A percentile compares a stretch with the other conserved stretches of the same genome.
Evolutionary conservation across 35 echinoderm and acorn worm species (phyloP).

Genomic region (Eucidaris tribuloides): DNA sequence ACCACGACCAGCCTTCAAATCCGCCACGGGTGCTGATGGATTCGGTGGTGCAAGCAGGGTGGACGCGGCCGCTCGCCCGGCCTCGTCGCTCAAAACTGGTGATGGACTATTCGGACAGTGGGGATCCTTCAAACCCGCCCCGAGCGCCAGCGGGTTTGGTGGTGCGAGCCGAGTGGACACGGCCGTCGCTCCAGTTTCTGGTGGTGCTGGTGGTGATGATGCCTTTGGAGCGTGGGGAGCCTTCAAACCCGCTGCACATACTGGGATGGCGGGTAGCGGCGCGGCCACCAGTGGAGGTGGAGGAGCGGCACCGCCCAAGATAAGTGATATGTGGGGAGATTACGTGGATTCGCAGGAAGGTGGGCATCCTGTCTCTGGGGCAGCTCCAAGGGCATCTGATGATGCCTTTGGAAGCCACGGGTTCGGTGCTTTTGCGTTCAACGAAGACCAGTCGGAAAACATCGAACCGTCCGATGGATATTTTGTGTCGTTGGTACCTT

Average conservation of each 20-base stretch:
- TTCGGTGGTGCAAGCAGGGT: background rate
- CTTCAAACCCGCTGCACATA: background rate
- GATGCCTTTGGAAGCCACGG: background rate
- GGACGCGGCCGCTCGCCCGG: background rate
- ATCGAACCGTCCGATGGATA: background rate
- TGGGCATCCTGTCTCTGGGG: background rate
- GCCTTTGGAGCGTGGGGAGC: constrained; percentile 13
- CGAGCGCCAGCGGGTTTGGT: background rate
- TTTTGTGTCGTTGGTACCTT: constrained; percentile 13
- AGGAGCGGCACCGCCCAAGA: too few relatives aligned
- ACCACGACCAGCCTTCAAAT: background rate
- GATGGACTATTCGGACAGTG: background rate
- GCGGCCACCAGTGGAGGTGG: background rate
- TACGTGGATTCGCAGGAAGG: background rate
- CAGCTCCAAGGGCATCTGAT: background rate
- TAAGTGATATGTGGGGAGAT: too few relatives aligned
- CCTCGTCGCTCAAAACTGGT: background rate
- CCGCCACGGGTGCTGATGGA: background rate
- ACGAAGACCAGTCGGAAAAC: background rate
- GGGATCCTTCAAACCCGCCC: background rate
- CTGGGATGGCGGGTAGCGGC: background rate
- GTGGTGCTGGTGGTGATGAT: background rate
- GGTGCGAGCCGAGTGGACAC: background rate
- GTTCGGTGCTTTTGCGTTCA: constrained; percentile 3
- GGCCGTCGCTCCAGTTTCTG: background rate